Conservation (phyloP, 2,797 vertebrate genomes). For the Limosa lapponica region DNA sequence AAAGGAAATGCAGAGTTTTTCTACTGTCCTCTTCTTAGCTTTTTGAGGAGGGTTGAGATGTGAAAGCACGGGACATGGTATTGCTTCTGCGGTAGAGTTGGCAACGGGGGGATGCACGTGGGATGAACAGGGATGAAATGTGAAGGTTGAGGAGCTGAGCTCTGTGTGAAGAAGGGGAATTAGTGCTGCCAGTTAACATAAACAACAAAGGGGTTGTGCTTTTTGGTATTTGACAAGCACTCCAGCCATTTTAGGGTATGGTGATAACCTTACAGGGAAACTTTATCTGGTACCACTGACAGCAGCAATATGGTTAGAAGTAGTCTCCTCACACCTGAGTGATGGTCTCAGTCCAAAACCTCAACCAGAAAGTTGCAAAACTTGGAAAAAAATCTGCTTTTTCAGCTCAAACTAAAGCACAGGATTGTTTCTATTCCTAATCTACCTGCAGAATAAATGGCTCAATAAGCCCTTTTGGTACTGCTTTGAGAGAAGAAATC, state of each 20-base stretch:
- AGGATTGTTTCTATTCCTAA: not conserved
- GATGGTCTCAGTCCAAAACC: not conserved
- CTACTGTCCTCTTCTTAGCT: not conserved
- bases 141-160: not conserved
- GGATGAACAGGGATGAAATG: fast-evolving
- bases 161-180: not conserved
- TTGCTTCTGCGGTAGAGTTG: not conserved
- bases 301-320: not conserved
- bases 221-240: not conserved
- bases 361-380: not conserved
- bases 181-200: not conserved
- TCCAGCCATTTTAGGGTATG: not conserved
- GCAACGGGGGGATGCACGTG: not conserved
- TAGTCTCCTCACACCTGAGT: not conserved
- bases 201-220: not conserved
- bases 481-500: not conserved
- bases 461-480: not conserved
- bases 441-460: not conserved
- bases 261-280: not conserved
- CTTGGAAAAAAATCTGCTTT: not conserved
- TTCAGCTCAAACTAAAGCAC: not conserved
- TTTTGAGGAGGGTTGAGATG: not conserved
- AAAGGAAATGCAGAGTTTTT: not conserved
- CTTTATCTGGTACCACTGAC: not conserved
- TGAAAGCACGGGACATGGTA: not conserved